Conservation (phyloP, 64 coral and sea anemone genomes). For the Montipora cactus region DNA sequence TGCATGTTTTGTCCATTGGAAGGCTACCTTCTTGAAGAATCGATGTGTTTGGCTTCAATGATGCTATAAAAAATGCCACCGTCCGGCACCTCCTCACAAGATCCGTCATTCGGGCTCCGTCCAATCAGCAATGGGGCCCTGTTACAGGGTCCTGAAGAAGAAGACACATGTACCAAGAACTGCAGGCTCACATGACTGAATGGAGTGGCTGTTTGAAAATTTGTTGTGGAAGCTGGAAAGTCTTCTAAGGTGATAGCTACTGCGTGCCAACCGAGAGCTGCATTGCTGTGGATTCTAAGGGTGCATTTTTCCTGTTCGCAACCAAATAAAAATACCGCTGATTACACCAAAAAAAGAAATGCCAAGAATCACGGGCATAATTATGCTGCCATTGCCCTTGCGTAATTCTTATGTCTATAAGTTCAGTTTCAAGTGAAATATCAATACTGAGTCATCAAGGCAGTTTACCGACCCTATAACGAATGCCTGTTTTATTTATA, state of each 20-base stretch:
- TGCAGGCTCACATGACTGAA: constrained; percentile 62
- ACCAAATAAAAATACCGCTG: neutral
- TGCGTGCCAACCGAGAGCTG: constrained; percentile 45
- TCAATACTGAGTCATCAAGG: too few relatives aligned
- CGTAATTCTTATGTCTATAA: too few relatives aligned
- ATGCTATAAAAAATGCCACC: constrained; percentile 14
- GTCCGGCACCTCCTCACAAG: constrained; percentile 39
- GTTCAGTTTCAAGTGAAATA: too few relatives aligned
- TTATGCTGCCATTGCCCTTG: neutral
- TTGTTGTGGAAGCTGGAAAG: constrained; percentile 32
- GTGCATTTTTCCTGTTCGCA: constrained; percentile 42
- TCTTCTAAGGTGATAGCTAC: constrained; percentile 65
- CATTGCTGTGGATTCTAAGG: constrained; percentile 19
- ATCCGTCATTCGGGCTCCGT: constrained; percentile 35
- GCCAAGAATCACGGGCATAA: neutral
- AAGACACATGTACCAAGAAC: constrained; percentile 42
- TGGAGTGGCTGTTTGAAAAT: constrained; percentile 39
- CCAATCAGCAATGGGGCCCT: constrained; percentile 54
- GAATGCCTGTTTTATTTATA: too few relatives aligned
- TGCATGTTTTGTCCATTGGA: neutral
- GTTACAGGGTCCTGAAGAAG: constrained; percentile 14
- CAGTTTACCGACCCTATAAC: too few relatives aligned
- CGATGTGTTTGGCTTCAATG: constrained; percentile 66
- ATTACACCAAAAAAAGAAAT: neutral
- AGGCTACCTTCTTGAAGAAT: constrained; percentile 49